phyloP scores from a whole-genome alignment of 2,113 vertebrate genomes.

The Petrocephalus zakoni region DNA sequence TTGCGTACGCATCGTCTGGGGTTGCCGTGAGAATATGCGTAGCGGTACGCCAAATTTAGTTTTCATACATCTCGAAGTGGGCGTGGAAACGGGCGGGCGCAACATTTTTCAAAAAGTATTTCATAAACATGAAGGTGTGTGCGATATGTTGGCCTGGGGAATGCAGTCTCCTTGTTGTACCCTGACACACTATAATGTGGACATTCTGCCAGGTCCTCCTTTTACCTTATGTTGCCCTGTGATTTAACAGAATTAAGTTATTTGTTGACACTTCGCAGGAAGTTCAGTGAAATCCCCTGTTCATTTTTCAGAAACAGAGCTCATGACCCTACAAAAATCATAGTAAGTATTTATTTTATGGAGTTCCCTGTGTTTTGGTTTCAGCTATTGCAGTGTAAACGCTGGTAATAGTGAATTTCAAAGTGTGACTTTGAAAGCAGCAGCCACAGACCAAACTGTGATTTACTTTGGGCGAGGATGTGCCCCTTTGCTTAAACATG shows the following conservation, averaged over 20 bases:
- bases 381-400: not conserved
- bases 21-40: too few species aligned
- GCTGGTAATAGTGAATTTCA: not conserved
- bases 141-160: not conserved
- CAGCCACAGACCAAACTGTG: not conserved
- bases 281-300: not conserved
- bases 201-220: not conserved
- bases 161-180: not conserved
- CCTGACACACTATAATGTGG: not conserved
- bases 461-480: conserved; percentile 20
- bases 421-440: conserved; percentile 4
- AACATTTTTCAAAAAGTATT: too few species aligned
- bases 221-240: not conserved
- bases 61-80: too few species aligned
- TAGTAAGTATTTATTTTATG: not conserved
- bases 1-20: too few species aligned
- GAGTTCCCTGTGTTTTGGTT: not conserved
- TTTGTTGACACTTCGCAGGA: not conserved
- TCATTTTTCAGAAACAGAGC: not conserved
- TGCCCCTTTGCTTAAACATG: conserved; percentile 22
- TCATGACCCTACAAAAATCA: not conserved
- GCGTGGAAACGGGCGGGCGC: too few species aligned
- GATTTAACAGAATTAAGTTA: not conserved
- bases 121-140: too few species aligned
- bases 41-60: too few species aligned